These are phyloP conservation scores for Nesidiocoris tenuis DNA, from an alignment of 2,888 invertebrate genomes.

Conservation along the genomic window DNA sequence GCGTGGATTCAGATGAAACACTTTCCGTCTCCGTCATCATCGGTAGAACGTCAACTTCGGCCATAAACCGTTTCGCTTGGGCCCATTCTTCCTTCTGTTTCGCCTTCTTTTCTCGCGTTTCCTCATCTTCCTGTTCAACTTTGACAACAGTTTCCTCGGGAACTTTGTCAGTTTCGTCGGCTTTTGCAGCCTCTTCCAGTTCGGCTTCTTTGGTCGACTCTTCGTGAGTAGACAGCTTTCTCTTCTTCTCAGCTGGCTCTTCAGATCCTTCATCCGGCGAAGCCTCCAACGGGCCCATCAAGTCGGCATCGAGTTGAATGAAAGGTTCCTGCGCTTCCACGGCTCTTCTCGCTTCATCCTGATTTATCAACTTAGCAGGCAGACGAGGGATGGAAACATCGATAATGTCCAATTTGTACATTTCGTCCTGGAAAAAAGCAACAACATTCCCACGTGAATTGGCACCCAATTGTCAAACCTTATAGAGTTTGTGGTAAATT, in stretches of 20 bases:
- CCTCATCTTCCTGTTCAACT: background rate
- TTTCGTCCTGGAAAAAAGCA: constrained; percentile 39
- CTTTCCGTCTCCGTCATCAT: constrained; percentile 38
- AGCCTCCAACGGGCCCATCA: background rate
- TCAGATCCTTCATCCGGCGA: background rate
- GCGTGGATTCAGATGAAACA: constrained; percentile 28
- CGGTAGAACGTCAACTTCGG: constrained; percentile 18
- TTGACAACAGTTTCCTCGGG: background rate
- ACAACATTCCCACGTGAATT: background rate
- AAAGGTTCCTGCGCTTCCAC: constrained; percentile 8
- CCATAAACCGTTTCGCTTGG: constrained; percentile 19
- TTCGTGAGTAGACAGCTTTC: background rate
- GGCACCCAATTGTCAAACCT: background rate
- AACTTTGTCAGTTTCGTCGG: background rate
- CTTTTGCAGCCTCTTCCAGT: background rate
- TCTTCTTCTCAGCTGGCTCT: background rate
- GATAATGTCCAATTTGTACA: constrained; percentile 38
- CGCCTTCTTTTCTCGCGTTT: background rate
- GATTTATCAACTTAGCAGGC: constrained; percentile 3
- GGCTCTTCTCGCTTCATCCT: background rate
- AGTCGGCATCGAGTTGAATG: background rate
- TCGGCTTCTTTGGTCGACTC: background rate
- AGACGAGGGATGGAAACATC: constrained; percentile 13
- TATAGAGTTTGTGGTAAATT: too few species aligned
- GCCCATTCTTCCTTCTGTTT: constrained; percentile 4